A percentile compares a stretch with the other conserved stretches of the same genome.
Conservation (phyloP, 2,888 invertebrate genomes). For the Hyposoter dolosus region DNA sequence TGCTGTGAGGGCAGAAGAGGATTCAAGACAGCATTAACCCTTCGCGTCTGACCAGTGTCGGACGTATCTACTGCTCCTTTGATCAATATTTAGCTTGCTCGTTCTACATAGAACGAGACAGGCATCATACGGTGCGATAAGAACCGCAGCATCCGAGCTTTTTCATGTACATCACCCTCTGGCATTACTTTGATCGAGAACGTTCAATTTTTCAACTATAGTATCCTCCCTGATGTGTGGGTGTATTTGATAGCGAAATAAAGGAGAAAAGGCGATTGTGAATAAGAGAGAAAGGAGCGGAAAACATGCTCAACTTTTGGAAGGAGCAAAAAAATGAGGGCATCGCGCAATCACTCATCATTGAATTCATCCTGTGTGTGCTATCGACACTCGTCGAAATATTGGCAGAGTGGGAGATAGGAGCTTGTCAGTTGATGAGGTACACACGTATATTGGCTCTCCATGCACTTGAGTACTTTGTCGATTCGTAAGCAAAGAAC, state of each 20-base stretch:
- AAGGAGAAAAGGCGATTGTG: neutral
- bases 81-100: constrained; percentile 66
- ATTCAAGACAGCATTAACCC: constrained; percentile 50
- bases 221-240: constrained; percentile 2
- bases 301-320: constrained; percentile 50
- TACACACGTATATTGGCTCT: constrained; percentile 4
- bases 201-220: constrained; percentile 65
- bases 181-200: constrained; percentile 61
- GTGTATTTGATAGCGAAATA: constrained; percentile 5
- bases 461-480: constrained; percentile 13
- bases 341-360: constrained; percentile 43
- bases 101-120: constrained; percentile 9
- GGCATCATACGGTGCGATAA: constrained; percentile 28
- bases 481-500: constrained; percentile 45
- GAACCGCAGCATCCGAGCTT: constrained; percentile 38
- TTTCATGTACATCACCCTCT: constrained; percentile 25
- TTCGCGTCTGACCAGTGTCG: constrained; percentile 62
- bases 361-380: constrained; percentile 55
- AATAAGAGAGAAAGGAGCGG: neutral
- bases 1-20: neutral
- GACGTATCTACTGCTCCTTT: constrained; percentile 63
- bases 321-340: constrained; percentile 62
- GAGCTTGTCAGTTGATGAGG: constrained; percentile 61
- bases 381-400: constrained; percentile 60
- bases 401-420: constrained; percentile 38